Evolutionary conservation across 1,140 invertebrate genomes (phyloP).

Genomic region (Helicorthomorpha holstii): DNA sequence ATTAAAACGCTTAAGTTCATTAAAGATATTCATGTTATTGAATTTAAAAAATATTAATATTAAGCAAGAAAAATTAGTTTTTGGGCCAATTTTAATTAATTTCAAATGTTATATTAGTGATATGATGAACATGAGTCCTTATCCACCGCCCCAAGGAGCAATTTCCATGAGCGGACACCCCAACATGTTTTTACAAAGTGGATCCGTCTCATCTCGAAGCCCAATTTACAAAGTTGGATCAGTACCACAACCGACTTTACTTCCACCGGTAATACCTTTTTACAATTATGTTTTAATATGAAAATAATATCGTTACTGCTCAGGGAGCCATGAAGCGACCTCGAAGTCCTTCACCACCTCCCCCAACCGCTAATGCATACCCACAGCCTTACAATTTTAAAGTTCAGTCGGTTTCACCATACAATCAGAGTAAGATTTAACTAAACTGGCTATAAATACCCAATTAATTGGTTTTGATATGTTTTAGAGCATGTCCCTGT

Average conservation of each 20-base stretch:
- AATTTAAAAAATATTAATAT: not conserved
- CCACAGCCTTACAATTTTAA: slow-evolving; percentile 20
- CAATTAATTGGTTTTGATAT: not conserved
- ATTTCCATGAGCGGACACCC: slow-evolving; percentile 22
- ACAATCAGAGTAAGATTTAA: slow-evolving; percentile 14
- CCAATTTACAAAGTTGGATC: slow-evolving; percentile 30
- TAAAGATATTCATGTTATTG: too few relatives aligned
- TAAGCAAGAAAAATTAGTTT: not conserved
- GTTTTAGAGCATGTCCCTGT: not conserved
- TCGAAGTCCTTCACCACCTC: slow-evolving; percentile 46
- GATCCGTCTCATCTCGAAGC: slow-evolving; percentile 20
- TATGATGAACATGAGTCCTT: slow-evolving; percentile 32
- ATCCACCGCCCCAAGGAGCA: slow-evolving; percentile 24
- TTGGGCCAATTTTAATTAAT: too few relatives aligned
- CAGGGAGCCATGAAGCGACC: slow-evolving; percentile 39
- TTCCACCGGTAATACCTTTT: slow-evolving; percentile 22
- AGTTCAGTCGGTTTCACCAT: slow-evolving; percentile 25
- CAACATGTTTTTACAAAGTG: slow-evolving; percentile 28
- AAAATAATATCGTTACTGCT: not conserved
- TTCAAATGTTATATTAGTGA: slow-evolving; percentile 27
- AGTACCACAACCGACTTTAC: slow-evolving; percentile 26
- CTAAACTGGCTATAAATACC: not conserved
- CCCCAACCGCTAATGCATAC: slow-evolving; percentile 19
- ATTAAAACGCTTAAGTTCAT: too few relatives aligned
- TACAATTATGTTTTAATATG: not conserved